A percentile compares a stretch with the other conserved stretches of the same genome.
Conservation (phyloP, 2,113 vertebrate species). For the Nothocercus julius region DNA sequence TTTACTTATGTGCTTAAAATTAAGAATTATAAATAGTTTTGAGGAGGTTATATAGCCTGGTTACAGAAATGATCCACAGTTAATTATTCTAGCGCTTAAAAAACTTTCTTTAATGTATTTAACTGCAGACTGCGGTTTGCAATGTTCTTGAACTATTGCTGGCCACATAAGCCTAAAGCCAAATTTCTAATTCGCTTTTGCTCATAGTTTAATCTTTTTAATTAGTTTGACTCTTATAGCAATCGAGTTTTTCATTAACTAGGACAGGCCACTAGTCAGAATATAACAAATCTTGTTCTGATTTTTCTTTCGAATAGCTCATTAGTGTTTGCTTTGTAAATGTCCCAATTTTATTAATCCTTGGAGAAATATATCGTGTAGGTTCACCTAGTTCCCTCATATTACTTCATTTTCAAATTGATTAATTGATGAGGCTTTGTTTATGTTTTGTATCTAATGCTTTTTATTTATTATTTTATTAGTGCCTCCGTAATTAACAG, state of each 20-base stretch:
- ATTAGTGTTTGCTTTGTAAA: constrained; percentile 26
- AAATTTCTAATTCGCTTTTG: constrained; percentile 60
- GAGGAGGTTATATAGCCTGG: not conserved
- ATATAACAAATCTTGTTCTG: constrained; percentile 16
- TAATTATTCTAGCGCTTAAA: constrained; percentile 28
- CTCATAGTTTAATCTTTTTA: constrained; percentile 53
- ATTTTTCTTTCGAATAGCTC: not conserved
- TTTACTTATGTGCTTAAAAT: not conserved
- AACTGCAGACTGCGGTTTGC: constrained; percentile 11
- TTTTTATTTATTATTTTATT: not conserved
- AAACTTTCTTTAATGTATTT: constrained; percentile 23
- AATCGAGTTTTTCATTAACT: constrained; percentile 56
- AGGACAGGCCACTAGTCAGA: constrained; percentile 29
- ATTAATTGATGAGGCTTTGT: not conserved
- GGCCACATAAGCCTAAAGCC: constrained; percentile 46
- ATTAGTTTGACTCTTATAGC: constrained; percentile 49
- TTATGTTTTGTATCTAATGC: constrained; percentile 6
- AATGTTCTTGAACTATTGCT: constrained; percentile 7
- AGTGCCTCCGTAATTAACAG: constrained; percentile 19
- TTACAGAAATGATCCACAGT: not conserved
- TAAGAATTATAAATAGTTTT: not conserved
- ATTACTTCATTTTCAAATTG: constrained; percentile 10
- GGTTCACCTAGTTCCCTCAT: not conserved
- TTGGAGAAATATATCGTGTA: not conserved
- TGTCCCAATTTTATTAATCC: constrained; percentile 21